Evolutionary conservation across 2,888 invertebrate species (phyloP).

Genomic region (Papilio protenor): DNA sequence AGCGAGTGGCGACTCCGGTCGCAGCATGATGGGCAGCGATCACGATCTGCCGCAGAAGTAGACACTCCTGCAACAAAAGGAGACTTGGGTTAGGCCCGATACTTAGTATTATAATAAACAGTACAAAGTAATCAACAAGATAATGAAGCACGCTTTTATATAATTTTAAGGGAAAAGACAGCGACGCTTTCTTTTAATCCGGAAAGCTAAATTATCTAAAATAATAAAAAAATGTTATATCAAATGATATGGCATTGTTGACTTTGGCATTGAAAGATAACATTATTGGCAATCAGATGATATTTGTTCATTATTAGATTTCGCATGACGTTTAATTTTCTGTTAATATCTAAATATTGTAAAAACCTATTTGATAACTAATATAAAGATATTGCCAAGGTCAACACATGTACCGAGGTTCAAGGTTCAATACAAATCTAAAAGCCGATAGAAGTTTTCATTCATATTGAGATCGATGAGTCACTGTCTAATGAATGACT

Average conservation of each 20-base stretch:
- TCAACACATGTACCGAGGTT: background rate
- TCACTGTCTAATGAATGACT: conserved; percentile 26
- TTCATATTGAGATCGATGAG: conserved; percentile 13
- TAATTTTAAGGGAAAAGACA: background rate
- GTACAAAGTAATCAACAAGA: background rate
- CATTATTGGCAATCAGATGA: background rate
- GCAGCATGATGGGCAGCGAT: conserved; percentile 78
- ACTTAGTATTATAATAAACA: background rate
- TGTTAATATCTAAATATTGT: background rate
- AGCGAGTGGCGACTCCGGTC: conserved; percentile 82
- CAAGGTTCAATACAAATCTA: background rate
- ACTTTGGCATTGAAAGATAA: conserved; percentile 22
- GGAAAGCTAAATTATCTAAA: background rate
- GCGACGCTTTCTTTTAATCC: background rate
- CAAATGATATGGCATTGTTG: conserved; percentile 39
- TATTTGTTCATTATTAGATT: background rate
- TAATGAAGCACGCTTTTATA: background rate
- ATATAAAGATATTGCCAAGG: background rate
- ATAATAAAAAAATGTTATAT: conserved; percentile 14
- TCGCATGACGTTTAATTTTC: background rate
- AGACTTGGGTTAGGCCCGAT: background rate
- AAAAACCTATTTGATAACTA: background rate
- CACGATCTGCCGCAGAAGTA: conserved; percentile 64
- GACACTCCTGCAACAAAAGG: conserved; percentile 73
- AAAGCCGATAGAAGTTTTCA: background rate